Evolutionary conservation across 2,113 vertebrate genomes (phyloP).

Genomic region (Vulpes ferrilata): DNA sequence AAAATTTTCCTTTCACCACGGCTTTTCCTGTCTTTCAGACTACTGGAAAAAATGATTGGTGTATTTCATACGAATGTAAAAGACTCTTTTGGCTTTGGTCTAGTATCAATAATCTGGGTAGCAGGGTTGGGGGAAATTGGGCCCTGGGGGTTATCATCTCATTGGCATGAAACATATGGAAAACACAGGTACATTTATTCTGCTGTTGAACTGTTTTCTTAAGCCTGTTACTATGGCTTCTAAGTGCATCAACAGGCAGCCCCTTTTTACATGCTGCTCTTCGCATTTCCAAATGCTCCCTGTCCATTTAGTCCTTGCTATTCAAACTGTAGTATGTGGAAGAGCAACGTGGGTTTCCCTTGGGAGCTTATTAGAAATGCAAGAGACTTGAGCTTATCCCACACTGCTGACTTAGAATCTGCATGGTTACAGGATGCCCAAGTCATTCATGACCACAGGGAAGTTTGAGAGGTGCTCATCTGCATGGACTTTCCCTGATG

Average conservation of each 20-base stretch:
- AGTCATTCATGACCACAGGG: not conserved
- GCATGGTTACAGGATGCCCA: not conserved
- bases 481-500: not conserved
- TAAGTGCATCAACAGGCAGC: not conserved
- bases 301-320: not conserved
- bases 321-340: not conserved
- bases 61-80: constrained; percentile 19
- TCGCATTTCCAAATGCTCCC: not conserved
- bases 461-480: not conserved
- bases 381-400: not conserved
- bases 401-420: not conserved
- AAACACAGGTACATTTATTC: constrained; percentile 3
- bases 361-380: not conserved
- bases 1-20: constrained; percentile 43
- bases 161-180: not conserved
- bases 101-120: constrained; percentile 34
- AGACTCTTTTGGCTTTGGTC: constrained; percentile 24
- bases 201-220: not conserved
- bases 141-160: not conserved
- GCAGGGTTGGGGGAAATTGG: not conserved
- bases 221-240: not conserved
- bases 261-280: not conserved
- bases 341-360: not conserved
- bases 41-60: constrained; percentile 21
- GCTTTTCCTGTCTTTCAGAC: constrained; percentile 36